Evolutionary conservation across 2,797 vertebrate species (phyloP).

Genomic region (Tarsius wallacei): DNA sequence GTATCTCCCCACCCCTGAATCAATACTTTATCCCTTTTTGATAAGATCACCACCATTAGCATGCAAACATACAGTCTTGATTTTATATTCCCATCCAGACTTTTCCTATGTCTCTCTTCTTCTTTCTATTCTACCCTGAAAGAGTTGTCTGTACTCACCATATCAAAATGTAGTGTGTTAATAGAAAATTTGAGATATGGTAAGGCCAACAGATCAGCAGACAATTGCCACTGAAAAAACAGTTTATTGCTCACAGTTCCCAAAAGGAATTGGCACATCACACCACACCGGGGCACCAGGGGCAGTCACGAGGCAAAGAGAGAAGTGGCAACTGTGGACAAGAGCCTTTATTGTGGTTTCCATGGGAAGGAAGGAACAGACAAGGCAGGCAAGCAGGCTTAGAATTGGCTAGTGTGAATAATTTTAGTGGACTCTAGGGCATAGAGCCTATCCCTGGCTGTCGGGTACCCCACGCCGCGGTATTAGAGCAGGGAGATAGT

Average conservation of each 20-base stretch:
- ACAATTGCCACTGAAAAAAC: neutral
- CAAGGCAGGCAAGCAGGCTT: no score
- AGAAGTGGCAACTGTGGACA: no score
- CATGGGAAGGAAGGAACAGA: no score
- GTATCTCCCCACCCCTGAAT: neutral
- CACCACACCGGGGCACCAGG: neutral
- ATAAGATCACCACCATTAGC: neutral
- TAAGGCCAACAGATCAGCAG: neutral
- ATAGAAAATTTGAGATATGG: conserved; percentile 5
- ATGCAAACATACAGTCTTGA: neutral
- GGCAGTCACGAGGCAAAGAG: neutral
- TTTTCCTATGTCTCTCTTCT: neutral
- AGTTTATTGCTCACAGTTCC: neutral
- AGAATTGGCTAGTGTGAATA: no score
- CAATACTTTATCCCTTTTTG: neutral
- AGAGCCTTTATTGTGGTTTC: no score
- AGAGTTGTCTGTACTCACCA: neutral
- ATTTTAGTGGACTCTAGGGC: no score
- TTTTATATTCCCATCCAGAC: neutral
- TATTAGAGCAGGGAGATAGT: neutral
- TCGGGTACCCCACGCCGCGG: neutral
- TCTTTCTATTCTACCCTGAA: neutral
- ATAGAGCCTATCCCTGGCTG: neutral
- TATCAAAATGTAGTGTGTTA: neutral
- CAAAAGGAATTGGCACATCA: neutral